Evolutionary conservation across 2,113 vertebrate species (phyloP), one percentile per base, ranked within the genome.

Genomic region (Salvelinus fontinalis): DNA sequence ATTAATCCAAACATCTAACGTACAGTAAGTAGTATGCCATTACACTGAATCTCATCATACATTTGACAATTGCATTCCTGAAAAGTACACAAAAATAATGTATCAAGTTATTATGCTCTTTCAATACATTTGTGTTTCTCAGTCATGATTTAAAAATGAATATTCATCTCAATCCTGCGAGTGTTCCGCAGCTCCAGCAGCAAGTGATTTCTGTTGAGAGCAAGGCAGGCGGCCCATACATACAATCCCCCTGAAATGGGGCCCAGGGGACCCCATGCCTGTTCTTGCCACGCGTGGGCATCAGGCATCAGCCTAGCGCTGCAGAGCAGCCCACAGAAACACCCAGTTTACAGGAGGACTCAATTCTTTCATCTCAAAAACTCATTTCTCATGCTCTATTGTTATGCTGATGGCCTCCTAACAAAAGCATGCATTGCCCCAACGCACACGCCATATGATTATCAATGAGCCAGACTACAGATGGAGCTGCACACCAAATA

Each of bases 311-410:
- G 26, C 27, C 39, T 73, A 18, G 74, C 70, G n/a, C 59, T 62
- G 20, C 59, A 62, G 49, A 18, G 59, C 18, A 70, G 78, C 34
- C n/a, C 24, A 75, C 75, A 54, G 76, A 74, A 57, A 65, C 74
- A 74, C 34, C 51, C 26, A 39, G 27, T 72, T 71, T 83, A 64
- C 73, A n/a, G 26, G n/a, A 64, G 49, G 72, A 34, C 44, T 85
- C 68, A 14, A 48, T 65, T 75, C 51, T 81, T 83, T 83, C 79
- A 86, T 65, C 68, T 69, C 70, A 70, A 66, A 77, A 64, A 78
- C 71, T 84, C 71, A 78, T 72, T 57, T 71, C 67, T 75, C 76
- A 71, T 77, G 65, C 59, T 26, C 75, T 57, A 74, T 84, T 86
- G 82, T 79, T 75, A 44, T 65, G 73, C 69, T 71, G 70, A 79